phyloP scores from a whole-genome alignment of 2,797 vertebrate genomes.

The Prionace glauca region DNA sequence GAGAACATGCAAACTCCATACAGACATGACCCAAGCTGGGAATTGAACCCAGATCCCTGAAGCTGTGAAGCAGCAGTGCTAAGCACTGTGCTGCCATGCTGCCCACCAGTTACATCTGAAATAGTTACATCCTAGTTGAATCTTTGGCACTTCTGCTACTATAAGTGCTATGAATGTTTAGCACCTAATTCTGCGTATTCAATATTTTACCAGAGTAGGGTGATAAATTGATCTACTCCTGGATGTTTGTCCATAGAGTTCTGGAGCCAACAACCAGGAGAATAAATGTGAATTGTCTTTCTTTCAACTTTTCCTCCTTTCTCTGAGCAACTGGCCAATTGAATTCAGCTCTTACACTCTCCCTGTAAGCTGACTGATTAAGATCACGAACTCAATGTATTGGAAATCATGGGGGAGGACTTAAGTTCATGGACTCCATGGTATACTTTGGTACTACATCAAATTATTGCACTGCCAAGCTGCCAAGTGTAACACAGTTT shows the following conservation, averaged over 20 bases:
- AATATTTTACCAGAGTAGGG: background rate
- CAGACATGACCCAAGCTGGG: too few relatives aligned
- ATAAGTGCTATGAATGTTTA: too few relatives aligned
- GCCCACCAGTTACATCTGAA: too few relatives aligned
- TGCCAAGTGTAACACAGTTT: slow-evolving; percentile 24
- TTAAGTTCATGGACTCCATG: background rate
- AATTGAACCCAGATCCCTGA: too few relatives aligned
- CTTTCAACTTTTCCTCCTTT: background rate
- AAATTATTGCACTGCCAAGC: background rate
- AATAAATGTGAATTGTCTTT: background rate
- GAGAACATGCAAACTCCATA: too few relatives aligned
- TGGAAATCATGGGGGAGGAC: background rate
- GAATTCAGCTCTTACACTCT: background rate
- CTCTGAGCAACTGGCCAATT: background rate
- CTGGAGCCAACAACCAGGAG: background rate
- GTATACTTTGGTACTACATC: background rate
- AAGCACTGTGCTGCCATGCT: too few relatives aligned
- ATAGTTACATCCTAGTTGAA: too few relatives aligned
- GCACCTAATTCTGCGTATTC: too few relatives aligned
- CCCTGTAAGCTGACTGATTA: background rate
- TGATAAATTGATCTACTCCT: background rate
- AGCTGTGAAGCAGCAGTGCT: too few relatives aligned
- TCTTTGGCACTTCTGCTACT: too few relatives aligned
- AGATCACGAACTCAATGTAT: slow-evolving; percentile 7
- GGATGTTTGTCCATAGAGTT: background rate